Base-by-base conservation (phyloP, 23 tunicate genomes). In the Ciona savignyi region DNA sequence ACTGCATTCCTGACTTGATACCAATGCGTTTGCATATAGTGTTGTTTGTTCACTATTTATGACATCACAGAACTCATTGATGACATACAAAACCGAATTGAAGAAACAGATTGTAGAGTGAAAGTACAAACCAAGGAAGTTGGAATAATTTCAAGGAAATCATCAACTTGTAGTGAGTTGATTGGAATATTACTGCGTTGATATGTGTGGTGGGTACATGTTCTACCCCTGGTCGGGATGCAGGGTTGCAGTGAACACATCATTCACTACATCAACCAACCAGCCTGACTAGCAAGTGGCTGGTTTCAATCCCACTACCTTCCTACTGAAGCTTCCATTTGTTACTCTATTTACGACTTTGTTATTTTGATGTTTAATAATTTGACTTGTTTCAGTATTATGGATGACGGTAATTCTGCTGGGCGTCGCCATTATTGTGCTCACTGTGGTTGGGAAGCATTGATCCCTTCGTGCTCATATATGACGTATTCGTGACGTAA, bases 151-250 rank as follows among this genome's bases (percentile, higher is more conserved):
- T 29, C 63, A 65, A 65, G 35, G 6, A 77, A 66, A 23, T 65
- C 81, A 20, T 77, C 81, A 1, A 65, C 81, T 48, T 72, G 76
- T 28, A 48, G 76, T 72, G 23, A 48, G 76, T 63, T 42, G 56
- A 6, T 42, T n/a, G n/a, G n/a, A n/a, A n/a, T n/a, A n/a, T n/a
- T n/a, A n/a, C n/a, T n/a, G n/a, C n/a, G n/a, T n/a, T n/a, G n/a
- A n/a, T n/a, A n/a, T n/a, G n/a, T n/a, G n/a, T n/a, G n/a, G n/a
- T n/a, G n/a, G n/a, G n/a, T n/a, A n/a, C n/a, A n/a, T n/a, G n/a
- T n/a, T n/a, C n/a, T n/a, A n/a, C n/a, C n/a, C n/a, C n/a, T n/a
- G n/a, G n/a, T n/a, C n/a, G n/a, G n/a, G n/a, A n/a, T n/a, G n/a
- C 61, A 49, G 61, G 61, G 61, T 49, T 11, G 20, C 61, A 49